phyloP scores from a whole-genome alignment of 2,888 invertebrate genomes.

The Hipparchia sbordonii region DNA sequence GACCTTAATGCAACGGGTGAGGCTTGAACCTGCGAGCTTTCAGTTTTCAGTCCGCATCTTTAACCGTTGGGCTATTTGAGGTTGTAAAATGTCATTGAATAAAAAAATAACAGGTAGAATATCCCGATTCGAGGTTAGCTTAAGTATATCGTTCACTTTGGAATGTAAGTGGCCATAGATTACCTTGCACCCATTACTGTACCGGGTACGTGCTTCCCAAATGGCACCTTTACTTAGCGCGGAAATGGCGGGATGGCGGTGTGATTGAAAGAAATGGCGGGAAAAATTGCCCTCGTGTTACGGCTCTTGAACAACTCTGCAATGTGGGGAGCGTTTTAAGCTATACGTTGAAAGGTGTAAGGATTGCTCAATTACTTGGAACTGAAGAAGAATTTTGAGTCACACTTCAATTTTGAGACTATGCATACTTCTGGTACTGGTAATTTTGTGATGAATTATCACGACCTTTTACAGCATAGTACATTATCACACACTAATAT shows the following conservation, averaged over 20 bases:
- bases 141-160: neutral
- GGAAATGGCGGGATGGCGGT: conserved; percentile 39
- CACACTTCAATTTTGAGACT: too few relatives aligned
- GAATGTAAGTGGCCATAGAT: conserved; percentile 33
- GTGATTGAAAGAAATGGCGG: conserved; percentile 45
- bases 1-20: too few relatives aligned
- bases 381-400: neutral
- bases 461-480: too few relatives aligned
- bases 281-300: conserved; percentile 44
- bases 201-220: conserved; percentile 32
- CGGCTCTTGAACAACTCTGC: conserved; percentile 34
- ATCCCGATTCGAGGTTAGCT: neutral
- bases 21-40: too few relatives aligned
- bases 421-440: too few relatives aligned
- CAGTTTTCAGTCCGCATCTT: too few relatives aligned
- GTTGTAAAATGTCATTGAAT: too few relatives aligned
- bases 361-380: conserved; percentile 14
- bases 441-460: too few relatives aligned
- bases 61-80: too few relatives aligned
- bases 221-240: conserved; percentile 39
- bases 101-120: neutral
- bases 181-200: conserved; percentile 27
- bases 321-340: conserved; percentile 26
- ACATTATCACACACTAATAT: too few relatives aligned
- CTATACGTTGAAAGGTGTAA: conserved; percentile 27